Conservation (phyloP, 2,797 vertebrate genomes). For the Rousettus madagascariensis region DNA sequence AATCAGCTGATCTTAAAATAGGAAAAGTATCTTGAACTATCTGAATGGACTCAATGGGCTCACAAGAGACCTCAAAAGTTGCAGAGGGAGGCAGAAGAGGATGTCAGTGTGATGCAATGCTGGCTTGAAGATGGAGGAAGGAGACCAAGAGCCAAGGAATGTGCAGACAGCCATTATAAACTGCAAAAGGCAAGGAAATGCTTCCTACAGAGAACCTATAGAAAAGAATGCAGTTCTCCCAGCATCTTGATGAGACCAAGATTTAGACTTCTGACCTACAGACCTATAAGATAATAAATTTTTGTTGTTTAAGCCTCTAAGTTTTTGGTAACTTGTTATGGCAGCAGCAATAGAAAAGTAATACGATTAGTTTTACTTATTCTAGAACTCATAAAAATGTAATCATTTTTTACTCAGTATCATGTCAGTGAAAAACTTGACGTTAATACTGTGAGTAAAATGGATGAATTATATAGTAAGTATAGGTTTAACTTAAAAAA, state of each 20-base stretch:
- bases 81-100: background rate
- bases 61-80: background rate
- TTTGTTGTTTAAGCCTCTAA: background rate
- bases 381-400: background rate
- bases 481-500: background rate
- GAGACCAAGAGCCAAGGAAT: background rate
- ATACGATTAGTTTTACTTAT: slow-evolving; percentile 13
- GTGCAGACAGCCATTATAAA: background rate
- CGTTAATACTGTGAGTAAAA: background rate
- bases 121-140: background rate
- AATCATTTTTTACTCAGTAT: background rate
- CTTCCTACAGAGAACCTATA: background rate
- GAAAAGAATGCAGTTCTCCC: background rate
- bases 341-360: background rate
- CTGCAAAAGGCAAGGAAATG: background rate
- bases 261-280: background rate
- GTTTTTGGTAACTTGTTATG: background rate
- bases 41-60: background rate
- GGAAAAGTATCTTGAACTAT: background rate
- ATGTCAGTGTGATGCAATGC: background rate
- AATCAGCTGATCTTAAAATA: background rate
- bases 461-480: background rate
- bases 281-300: background rate
- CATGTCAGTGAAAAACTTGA: background rate
- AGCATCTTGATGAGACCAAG: background rate